phyloP scores from a whole-genome alignment of 1,140 invertebrate genomes.

The Drosophila bocqueti region DNA sequence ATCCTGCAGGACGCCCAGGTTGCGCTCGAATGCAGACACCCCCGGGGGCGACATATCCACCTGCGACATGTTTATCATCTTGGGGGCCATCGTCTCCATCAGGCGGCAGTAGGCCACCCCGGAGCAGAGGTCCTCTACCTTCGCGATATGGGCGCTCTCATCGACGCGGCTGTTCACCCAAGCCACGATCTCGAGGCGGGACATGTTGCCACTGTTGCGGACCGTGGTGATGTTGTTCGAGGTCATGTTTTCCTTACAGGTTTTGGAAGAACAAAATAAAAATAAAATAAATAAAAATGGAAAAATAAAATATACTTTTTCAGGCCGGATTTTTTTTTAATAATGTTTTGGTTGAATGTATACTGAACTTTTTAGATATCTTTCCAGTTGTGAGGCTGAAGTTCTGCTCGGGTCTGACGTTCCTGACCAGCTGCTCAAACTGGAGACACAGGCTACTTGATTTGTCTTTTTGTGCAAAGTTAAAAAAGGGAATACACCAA shows the following conservation, averaged over 20 bases:
- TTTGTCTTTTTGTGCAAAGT: no score
- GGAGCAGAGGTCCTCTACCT: constrained; percentile 97
- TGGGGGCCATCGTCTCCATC: constrained; percentile 99
- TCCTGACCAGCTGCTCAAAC: neutral
- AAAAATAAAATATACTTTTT: no score
- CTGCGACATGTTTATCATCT: constrained; percentile 95
- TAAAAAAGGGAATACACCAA: no score
- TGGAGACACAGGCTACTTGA: neutral
- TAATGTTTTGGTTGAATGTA: no score
- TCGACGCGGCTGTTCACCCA: neutral
- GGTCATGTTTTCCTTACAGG: neutral
- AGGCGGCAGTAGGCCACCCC: constrained; percentile 98
- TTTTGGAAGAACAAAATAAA: no score
- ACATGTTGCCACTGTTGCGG: neutral
- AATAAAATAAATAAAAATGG: no score
- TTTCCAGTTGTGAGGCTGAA: neutral
- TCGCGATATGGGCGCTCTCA: rapidly evolving
- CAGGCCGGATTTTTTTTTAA: no score
- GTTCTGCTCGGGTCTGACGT: neutral
- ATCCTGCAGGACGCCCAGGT: constrained; percentile 98
- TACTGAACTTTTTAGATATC: no score
- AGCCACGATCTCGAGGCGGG: neutral
- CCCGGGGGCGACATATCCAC: constrained; percentile 98
- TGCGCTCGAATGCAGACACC: constrained; percentile 99
- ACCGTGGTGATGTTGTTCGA: neutral